Evolutionary conservation across 2,888 invertebrate species (phyloP).

Genomic region (Malacosoma neustria): DNA sequence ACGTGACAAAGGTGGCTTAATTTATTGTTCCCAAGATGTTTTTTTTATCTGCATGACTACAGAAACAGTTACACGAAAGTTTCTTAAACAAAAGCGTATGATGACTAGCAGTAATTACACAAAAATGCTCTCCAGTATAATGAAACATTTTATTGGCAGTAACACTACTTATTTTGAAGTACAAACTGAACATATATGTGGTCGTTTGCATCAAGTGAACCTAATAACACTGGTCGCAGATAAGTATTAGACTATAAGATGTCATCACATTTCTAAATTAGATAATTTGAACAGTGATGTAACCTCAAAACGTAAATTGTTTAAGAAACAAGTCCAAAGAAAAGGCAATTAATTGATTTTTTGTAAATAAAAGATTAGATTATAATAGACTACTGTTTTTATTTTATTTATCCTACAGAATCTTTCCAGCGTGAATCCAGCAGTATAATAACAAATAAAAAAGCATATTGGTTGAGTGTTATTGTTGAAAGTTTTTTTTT

Average conservation of each 20-base stretch:
- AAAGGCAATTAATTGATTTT: conserved; percentile 7
- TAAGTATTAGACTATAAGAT: conserved; percentile 10
- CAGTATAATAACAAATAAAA: too few relatives aligned
- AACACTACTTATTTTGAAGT: conserved; percentile 6
- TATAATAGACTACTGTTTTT: conserved; percentile 1
- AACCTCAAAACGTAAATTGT: conserved; percentile 9
- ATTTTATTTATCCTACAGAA: conserved; percentile 8
- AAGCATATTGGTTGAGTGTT: too few relatives aligned
- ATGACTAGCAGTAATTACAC: conserved; percentile 5
- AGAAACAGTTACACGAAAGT: conserved; percentile 8
- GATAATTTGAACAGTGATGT: conserved; percentile 5
- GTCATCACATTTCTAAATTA: conserved; percentile 9
- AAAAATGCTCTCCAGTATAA: conserved; percentile 4
- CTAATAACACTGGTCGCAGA: conserved; percentile 11
- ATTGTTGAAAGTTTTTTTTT: too few relatives aligned
- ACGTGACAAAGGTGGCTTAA: conserved; percentile 9
- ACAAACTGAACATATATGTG: conserved; percentile 7
- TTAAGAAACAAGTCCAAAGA: conserved; percentile 12
- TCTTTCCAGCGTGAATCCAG: not conserved
- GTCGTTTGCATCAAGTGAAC: conserved; percentile 9
- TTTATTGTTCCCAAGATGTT: conserved; percentile 10
- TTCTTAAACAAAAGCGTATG: conserved; percentile 7
- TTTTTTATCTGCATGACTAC: conserved; percentile 8
- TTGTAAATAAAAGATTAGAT: not conserved
- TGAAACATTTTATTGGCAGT: conserved; percentile 5